Evolutionary conservation across 1,140 invertebrate genomes (phyloP), one percentile per base, ranked within the genome.

Genomic region (Lanistes nyassanus): DNA sequence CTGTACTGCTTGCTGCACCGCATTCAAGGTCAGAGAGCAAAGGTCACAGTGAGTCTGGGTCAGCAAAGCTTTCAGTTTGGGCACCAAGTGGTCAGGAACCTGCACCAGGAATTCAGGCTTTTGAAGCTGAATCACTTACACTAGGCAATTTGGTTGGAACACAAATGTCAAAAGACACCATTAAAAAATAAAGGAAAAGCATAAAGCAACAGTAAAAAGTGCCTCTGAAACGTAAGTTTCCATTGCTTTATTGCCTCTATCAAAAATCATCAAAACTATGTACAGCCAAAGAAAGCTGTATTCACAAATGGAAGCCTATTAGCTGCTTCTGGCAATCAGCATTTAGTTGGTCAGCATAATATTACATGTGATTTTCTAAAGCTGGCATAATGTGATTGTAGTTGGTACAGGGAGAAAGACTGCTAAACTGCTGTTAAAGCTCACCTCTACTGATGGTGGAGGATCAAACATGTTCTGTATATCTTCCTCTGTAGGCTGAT

Each of bases 11-110:
- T 92, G 91, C 66, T 89, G 90, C 78, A 89, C 87, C 39, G 91
- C 92, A 26, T 91, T 92, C 79, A 92, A 92, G 85, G 90, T 90
- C 11, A 91, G 89, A 79, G 91, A 91, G 82, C 92, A 92, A 39
- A 91, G 86, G 85, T 90, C 81, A 77, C 90, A 91, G 81, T 86
- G 86, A 13, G 80, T 78, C 13, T 83, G 77, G 21, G 80, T 74
- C 68, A 79, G 80, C 34, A 76, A 62, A 58, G 80, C 36, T 42
- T 65, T 23, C n/a, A 70, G 69, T 39, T 56, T 56, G 31, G 47
- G 29, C 36, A 37, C 23, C 29, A 72, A 37, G 55, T 72, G n/a
- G 34, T 72, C 37, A n/a, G 70, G 56, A 6, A 72, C 37, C 70
- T 72, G 56, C n/a, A 23, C 4, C 6, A 19, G 51, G 1, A 31